Conservation (phyloP, 2,797 vertebrate genomes). For the Neopelma chrysocephalum region DNA sequence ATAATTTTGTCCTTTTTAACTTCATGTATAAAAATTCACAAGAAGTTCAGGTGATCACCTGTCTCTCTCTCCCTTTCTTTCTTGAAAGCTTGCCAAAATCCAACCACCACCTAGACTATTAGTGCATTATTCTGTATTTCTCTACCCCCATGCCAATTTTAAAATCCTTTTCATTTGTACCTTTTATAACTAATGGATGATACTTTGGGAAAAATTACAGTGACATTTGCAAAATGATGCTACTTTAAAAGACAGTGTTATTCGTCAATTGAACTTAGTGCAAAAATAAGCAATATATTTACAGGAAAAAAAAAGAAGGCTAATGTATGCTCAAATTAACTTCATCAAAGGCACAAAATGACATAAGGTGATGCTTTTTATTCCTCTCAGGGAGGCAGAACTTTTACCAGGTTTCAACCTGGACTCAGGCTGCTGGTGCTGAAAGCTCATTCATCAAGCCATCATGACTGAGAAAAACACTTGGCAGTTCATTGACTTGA, state of each 20-base stretch:
- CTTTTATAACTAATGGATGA: slow-evolving; percentile 67
- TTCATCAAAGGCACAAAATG: slow-evolving; percentile 28
- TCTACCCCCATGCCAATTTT: slow-evolving; percentile 31
- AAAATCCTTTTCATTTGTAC: slow-evolving; percentile 53
- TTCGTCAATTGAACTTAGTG: slow-evolving; percentile 36
- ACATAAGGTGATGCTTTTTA: slow-evolving; percentile 24
- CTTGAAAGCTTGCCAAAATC: slow-evolving; percentile 25
- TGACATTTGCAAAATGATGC: slow-evolving; percentile 68
- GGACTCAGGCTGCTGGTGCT: slow-evolving; percentile 7
- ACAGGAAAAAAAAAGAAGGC: not conserved
- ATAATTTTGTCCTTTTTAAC: not conserved
- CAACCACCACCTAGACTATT: slow-evolving; percentile 10
- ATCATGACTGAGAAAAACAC: slow-evolving; percentile 19
- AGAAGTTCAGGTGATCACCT: not conserved
- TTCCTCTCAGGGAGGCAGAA: not conserved
- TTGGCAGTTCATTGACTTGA: slow-evolving; percentile 20
- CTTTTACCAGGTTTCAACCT: slow-evolving; percentile 13
- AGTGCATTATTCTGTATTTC: slow-evolving; percentile 31
- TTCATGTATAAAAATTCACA: not conserved
- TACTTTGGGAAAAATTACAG: slow-evolving; percentile 66
- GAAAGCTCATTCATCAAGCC: slow-evolving; percentile 36
- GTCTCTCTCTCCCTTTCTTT: not conserved
- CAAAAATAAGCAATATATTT: slow-evolving; percentile 60
- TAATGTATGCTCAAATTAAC: slow-evolving; percentile 11
- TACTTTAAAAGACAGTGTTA: slow-evolving; percentile 61